These are phyloP conservation scores for Microctenopoma stevenorrisi DNA, from an alignment of 2,797 vertebrate genomes.

Conservation along the genomic window DNA sequence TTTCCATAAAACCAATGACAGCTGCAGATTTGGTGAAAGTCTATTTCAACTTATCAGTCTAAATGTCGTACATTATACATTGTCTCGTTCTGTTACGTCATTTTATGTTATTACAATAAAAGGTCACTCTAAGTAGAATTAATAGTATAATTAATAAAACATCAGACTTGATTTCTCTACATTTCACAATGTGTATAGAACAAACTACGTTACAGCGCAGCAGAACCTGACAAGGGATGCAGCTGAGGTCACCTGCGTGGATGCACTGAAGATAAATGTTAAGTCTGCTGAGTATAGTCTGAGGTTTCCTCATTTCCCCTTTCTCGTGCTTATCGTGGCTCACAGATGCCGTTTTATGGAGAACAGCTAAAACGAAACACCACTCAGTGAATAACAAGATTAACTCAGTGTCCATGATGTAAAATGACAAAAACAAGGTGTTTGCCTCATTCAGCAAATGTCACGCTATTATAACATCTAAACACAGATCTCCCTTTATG, in stretches of 20 bases:
- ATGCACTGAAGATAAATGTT: conserved; percentile 64
- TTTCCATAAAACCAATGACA: not conserved
- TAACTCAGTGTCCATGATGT: conserved; percentile 21
- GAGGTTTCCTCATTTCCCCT: conserved; percentile 85
- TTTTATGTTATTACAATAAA: too few relatives aligned
- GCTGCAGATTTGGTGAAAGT: not conserved
- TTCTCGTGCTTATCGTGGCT: conserved; percentile 78
- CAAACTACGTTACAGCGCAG: conserved; percentile 7
- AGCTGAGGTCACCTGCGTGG: conserved; percentile 65
- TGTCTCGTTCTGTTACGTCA: not conserved
- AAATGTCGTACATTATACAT: not conserved
- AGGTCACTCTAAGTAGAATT: too few relatives aligned
- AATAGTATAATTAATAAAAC: not conserved
- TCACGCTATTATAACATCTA: conserved; percentile 3
- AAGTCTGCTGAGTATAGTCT: conserved; percentile 73
- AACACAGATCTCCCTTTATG: not conserved
- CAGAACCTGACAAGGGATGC: conserved; percentile 39
- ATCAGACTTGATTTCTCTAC: too few relatives aligned
- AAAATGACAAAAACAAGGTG: conserved; percentile 27
- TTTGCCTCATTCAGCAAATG: conserved; percentile 27
- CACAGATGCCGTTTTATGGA: conserved; percentile 73
- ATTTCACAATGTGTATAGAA: not conserved
- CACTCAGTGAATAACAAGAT: conserved; percentile 46
- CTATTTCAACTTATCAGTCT: not conserved
- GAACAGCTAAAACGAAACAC: conserved; percentile 71